These are phyloP conservation scores for Peromyscus eremicus DNA, from an alignment of 2,797 vertebrate species.

Conservation along the genomic window DNA sequence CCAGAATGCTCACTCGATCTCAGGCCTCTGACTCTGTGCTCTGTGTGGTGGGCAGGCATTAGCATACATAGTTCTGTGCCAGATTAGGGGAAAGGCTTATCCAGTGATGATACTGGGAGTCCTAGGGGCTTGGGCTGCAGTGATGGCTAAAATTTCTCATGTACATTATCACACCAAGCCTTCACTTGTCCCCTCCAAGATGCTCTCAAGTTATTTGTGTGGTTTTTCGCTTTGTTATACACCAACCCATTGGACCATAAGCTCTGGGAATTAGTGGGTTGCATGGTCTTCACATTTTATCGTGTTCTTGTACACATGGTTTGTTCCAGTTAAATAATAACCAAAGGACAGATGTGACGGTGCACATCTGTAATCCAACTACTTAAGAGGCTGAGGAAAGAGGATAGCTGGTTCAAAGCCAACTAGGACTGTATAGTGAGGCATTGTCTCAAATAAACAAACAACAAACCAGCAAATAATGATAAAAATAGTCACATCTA, in stretches of 20 bases:
- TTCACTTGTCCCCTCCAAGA: not conserved
- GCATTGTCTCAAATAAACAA: not conserved
- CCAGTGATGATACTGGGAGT: accelerated
- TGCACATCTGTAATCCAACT: not conserved
- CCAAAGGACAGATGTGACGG: not conserved
- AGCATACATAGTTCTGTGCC: no score
- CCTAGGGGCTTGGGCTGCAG: no score
- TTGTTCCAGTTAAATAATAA: not conserved
- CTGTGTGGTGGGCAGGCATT: not conserved
- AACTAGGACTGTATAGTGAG: not conserved
- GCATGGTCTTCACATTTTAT: not conserved
- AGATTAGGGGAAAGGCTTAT: accelerated
- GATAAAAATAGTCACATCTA: not conserved
- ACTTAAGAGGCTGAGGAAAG: not conserved
- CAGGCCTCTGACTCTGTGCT: not conserved
- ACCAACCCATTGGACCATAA: not conserved
- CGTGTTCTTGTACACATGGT: not conserved
- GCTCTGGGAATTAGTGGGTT: not conserved
- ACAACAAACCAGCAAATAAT: not conserved
- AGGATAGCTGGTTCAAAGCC: not conserved
- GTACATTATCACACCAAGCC: accelerated
- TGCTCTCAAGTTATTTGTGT: not conserved
- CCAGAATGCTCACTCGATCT: not conserved
- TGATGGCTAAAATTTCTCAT: not conserved
- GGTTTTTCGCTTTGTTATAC: not conserved